These are phyloP conservation scores for Cuculus canorus DNA, from an alignment of 2,797 vertebrate genomes.

Conservation along the genomic window DNA sequence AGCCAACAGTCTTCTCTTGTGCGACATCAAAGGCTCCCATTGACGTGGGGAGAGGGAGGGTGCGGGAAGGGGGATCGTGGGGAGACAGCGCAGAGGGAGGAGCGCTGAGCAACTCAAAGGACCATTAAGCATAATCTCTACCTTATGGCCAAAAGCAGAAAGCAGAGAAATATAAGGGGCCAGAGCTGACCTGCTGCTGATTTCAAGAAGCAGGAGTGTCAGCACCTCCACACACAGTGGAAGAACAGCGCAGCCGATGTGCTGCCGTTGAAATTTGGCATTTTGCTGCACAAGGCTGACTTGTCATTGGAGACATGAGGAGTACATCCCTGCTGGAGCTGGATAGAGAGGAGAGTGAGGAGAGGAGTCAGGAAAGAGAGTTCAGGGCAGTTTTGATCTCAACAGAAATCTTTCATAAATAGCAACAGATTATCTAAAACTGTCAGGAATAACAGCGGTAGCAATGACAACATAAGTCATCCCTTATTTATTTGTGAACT, in stretches of 20 bases:
- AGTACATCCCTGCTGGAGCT: background rate
- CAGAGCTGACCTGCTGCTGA: background rate
- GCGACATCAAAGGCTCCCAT: constrained; percentile 80
- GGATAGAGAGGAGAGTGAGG: background rate
- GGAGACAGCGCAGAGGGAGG: constrained; percentile 68
- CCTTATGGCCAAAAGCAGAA: constrained; percentile 71
- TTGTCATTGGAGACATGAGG: background rate
- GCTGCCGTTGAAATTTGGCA: background rate
- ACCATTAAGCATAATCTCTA: constrained; percentile 77
- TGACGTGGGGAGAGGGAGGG: constrained; percentile 56
- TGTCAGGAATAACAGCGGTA: background rate
- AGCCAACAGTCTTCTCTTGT: constrained; percentile 81
- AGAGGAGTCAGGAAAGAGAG: background rate
- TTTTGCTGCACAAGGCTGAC: background rate
- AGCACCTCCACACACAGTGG: background rate
- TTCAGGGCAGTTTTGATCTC: constrained; percentile 27
- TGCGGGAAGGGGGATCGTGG: constrained; percentile 40
- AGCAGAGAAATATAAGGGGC: background rate
- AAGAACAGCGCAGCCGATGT: rapidly evolving
- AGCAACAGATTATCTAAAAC: constrained; percentile 57
- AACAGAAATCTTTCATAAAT: constrained; percentile 48
- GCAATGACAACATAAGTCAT: background rate
- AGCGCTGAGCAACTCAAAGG: constrained; percentile 64
- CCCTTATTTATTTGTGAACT: constrained; percentile 27
- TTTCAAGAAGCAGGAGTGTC: constrained; percentile 3